Evolutionary conservation across 2,113 vertebrate species (phyloP).

Genomic region (Asarcornis scutulata): DNA sequence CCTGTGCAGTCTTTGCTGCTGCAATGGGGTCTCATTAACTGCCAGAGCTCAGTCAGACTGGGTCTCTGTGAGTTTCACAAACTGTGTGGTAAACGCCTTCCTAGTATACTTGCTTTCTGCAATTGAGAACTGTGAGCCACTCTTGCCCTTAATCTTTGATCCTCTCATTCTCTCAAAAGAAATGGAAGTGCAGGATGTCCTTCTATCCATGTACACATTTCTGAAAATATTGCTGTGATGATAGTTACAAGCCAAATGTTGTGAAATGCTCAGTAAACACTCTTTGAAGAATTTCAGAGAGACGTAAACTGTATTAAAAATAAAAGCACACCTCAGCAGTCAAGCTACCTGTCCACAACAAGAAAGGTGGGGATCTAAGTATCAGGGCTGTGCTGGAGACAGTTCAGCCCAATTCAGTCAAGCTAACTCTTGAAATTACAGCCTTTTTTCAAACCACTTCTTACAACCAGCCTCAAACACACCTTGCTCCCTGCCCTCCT

Average conservation of each 20-base stretch:
- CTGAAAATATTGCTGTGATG: not conserved
- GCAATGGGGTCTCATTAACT: fast-evolving
- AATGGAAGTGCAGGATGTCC: not conserved
- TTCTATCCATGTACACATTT: not conserved
- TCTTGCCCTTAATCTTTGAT: not conserved
- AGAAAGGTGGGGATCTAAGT: not conserved
- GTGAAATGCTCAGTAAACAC: not conserved
- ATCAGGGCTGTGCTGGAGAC: not conserved
- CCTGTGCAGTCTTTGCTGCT: not conserved
- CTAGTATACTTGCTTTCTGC: not conserved
- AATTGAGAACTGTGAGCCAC: not conserved
- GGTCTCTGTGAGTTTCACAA: not conserved
- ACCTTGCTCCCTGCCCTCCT: not conserved
- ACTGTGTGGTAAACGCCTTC: not conserved
- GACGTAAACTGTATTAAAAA: not conserved
- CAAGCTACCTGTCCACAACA: not conserved
- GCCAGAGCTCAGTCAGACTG: not conserved
- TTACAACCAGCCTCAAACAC: not conserved
- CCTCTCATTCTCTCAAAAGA: not conserved
- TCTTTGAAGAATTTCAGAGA: conserved; percentile 10
- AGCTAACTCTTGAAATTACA: not conserved
- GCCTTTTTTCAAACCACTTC: not conserved
- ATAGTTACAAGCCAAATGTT: not conserved
- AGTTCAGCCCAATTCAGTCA: not conserved
- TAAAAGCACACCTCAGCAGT: conserved; percentile 5